Evolutionary conservation across 2,113 vertebrate genomes (phyloP), one percentile per base, ranked within the genome.

Genomic region (Forbesichthys papilliferus): DNA sequence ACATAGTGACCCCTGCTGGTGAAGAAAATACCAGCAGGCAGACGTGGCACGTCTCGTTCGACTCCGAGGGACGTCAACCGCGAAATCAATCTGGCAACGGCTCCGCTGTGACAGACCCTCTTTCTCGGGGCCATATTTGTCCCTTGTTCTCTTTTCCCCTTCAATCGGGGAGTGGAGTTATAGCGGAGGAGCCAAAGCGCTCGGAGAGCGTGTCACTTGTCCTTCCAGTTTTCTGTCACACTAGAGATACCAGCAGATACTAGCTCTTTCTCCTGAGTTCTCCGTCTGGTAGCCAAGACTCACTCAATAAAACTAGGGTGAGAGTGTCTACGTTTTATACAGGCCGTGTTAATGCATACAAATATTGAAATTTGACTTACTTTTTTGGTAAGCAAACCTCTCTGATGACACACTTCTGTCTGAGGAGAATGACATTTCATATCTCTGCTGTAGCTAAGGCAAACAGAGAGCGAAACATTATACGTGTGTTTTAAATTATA

Each of bases 1-100:
- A 65, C 42, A 16, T 16, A 55, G 13, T 79, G 84, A 72, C 86
- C 84, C 84, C 84, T 86, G 78, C 79, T 88, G 86, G 77, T 46
- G 9, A 68, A 61, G 48, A 60, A 51, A 66, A 48, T 53, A 5
- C 69, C 68, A 64, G 69, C 85, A 81, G 61, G 61, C 61, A 64
- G 61, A 56, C 62, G 69, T 46, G 65, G 56, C 67, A 73, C 70
- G 72, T 80, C 72, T 68, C 66, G 78, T 64, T 83, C 81, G 72
- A 67, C 86, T 88, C 78, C 68, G 73, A 78, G 76, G 80, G 83
- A 87, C 84, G 66, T 87, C 86, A 86, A 83, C 68, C 84, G 75
- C 90, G 88, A 92, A 92, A 92, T 92, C 91, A 89, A 84, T 71
- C 85, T 90, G 91, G 90, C 90, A 82, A 74, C 80, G 84, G 83